Percentiles rank a stretch among this genome's conserved stretches.
phyloP scores from a whole-genome alignment of 2,113 vertebrate species.

The Eubucco bourcierii region DNA sequence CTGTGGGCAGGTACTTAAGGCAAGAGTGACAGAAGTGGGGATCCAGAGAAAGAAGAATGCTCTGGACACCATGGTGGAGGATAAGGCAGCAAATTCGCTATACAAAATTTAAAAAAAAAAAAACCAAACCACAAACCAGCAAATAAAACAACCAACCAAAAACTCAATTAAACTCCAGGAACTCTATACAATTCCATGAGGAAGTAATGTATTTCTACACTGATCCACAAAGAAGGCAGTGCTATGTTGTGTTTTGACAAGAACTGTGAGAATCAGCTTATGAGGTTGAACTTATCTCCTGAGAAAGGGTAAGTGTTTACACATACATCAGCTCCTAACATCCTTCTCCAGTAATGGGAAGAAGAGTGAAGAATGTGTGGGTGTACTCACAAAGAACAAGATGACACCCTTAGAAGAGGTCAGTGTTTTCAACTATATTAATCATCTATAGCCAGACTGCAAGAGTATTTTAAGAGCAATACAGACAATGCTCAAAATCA shows the following conservation, averaged over 20 bases:
- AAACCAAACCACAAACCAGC: not conserved
- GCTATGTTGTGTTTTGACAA: not conserved
- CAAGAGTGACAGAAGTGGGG: not conserved
- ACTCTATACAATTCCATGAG: fast-evolving
- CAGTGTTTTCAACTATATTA: not conserved
- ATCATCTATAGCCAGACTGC: not conserved
- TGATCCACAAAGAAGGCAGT: not conserved
- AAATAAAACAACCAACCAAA: not conserved
- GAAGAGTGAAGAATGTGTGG: not conserved
- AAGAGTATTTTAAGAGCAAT: not conserved
- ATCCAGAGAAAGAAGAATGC: not conserved
- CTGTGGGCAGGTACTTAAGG: not conserved
- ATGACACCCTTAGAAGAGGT: not conserved
- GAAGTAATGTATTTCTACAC: not conserved
- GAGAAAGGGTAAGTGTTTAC: not conserved
- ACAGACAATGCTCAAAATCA: not conserved
- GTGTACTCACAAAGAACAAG: not conserved
- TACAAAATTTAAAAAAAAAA: not conserved
- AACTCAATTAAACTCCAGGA: not conserved
- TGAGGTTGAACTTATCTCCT: not conserved
- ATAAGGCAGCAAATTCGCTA: not conserved
- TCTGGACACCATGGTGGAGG: not conserved
- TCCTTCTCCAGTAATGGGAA: not conserved
- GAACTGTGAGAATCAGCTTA: not conserved
- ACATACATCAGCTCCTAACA: not conserved